Percentiles rank a stretch among this genome's conserved stretches.
phyloP scores from a whole-genome alignment of 2,113 vertebrate species.

The Noctilio leporinus region DNA sequence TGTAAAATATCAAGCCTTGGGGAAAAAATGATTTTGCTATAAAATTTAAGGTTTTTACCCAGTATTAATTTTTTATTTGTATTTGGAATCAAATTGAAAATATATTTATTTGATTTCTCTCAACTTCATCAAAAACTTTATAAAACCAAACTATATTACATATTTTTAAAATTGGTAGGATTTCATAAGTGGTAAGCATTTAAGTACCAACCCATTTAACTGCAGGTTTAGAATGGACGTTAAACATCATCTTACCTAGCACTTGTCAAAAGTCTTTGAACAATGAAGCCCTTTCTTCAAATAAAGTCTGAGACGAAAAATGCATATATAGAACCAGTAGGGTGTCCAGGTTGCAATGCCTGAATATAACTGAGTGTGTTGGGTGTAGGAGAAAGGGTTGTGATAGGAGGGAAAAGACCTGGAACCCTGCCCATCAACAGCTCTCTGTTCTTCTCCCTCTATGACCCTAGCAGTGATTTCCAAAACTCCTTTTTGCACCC shows the following conservation, averaged over 20 bases:
- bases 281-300: neutral
- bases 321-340: neutral
- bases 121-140: neutral
- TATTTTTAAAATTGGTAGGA: neutral
- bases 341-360: neutral
- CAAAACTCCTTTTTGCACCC: neutral
- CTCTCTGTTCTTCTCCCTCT: neutral
- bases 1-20: neutral
- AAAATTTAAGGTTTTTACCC: neutral
- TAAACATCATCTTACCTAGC: neutral
- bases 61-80: neutral
- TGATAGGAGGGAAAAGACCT: rapidly evolving
- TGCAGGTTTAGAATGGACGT: neutral
- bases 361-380: no score
- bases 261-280: neutral
- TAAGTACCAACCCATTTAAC: neutral
- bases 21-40: neutral
- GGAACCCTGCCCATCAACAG: no score
- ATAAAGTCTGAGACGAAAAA: neutral
- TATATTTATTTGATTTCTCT: neutral
- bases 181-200: neutral
- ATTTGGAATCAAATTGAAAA: neutral
- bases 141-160: neutral
- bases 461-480: neutral
- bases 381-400: neutral